Base-by-base conservation (phyloP, 2,888 invertebrate species). In the Cyclophora punctaria region DNA sequence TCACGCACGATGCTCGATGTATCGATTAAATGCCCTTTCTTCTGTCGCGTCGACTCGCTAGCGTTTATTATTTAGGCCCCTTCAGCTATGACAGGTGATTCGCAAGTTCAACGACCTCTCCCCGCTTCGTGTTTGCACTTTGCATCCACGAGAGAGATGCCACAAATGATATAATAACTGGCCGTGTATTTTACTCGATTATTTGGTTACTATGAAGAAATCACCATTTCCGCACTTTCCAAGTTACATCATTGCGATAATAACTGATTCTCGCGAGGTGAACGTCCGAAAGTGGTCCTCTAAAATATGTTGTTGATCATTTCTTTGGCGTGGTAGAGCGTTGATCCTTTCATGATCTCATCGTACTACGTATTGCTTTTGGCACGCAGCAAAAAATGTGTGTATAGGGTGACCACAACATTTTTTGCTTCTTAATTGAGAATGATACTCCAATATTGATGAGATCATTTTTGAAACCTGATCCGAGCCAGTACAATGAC, bases 261-360 rank as follows among this genome's bases (percentile, higher is more conserved):
- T 74, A 73, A 77, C 78, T 70, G 62, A 60, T 66, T 59, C 60
- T 71, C 62, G 74, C 71, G 75, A 74, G 86, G 78, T 86, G 70
- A 83, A 80, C 71, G 86, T 72, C 67, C 69, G 65, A 71, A 69
- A 66, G 66, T 72, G 70, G 69, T 73, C 71, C 69, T 69, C 5
- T 71, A 68, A 65, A 20, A 73, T 64, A 66, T 69, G 69, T 74
- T 73, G 73, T 72, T 73, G 76, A 78, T 82, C 82, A 83, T 75
- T 75, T 77, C 73, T 78, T 78, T 63, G 78, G 79, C 69, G 78
- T 73, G 75, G 66, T 54, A 73, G 88, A 80, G 69, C 87, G 68
- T 84, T 87, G 87, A 84, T 87, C 88, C 85, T 86, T 73, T 65
- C 59, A 76, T 88, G 86, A 88, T 85, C 84, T 87, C 87, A 87